phyloP scores from a whole-genome alignment of 2,888 invertebrate species.

The Limnephilus marmoratus region DNA sequence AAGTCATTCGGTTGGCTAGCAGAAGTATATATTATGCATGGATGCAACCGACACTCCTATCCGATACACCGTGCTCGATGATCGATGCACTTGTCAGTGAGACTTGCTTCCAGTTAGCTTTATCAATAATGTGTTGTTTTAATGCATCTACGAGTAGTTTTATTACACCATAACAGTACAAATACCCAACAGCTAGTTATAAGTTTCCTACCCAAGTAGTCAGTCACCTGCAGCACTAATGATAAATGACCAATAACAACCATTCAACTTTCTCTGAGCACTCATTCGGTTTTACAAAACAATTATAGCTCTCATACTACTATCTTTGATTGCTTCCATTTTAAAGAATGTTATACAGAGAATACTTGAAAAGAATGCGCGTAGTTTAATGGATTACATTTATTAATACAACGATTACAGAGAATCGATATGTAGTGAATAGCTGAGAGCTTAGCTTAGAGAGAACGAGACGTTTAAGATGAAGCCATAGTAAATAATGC shows the following conservation, averaged over 20 bases:
- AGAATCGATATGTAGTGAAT: too few relatives aligned
- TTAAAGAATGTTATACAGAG: neutral
- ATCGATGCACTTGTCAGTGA: neutral
- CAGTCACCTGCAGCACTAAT: neutral
- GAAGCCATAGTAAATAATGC: too few relatives aligned
- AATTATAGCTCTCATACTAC: neutral
- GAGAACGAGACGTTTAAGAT: too few relatives aligned
- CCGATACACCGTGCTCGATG: neutral
- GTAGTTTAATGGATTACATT: too few relatives aligned
- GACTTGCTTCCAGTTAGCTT: neutral
- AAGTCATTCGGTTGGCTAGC: neutral
- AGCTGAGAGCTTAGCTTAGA: too few relatives aligned
- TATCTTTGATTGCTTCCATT: neutral
- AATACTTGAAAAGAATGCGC: too few relatives aligned
- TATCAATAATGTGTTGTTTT: neutral
- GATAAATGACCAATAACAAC: neutral
- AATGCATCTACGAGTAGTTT: neutral
- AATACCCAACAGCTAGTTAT: neutral
- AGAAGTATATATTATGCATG: neutral
- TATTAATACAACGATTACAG: too few relatives aligned
- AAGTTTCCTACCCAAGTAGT: neutral
- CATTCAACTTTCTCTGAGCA: neutral
- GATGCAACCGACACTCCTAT: neutral
- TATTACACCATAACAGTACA: neutral
- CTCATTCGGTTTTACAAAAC: constrained; percentile 12